Conservation (phyloP, 2,888 invertebrate genomes). For the Corbicula japonica region DNA sequence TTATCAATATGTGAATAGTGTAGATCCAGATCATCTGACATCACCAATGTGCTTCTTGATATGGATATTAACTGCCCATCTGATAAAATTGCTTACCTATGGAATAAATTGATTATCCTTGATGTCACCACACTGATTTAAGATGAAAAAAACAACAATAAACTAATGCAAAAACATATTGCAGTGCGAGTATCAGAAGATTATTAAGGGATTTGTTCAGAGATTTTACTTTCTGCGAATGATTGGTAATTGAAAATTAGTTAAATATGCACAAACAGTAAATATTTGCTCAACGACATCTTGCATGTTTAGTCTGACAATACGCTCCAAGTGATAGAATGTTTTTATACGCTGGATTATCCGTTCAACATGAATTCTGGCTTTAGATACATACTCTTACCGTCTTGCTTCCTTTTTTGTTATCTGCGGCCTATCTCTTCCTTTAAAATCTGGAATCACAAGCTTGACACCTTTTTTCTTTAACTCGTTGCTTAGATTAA, state of each 20-base stretch:
- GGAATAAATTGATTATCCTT: no score
- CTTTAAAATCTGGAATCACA: slow-evolving; percentile 41
- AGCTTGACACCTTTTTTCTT: slow-evolving; percentile 35
- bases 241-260: slow-evolving; percentile 52
- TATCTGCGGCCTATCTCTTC: slow-evolving; percentile 25
- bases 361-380: slow-evolving; percentile 50
- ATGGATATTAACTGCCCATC: no score
- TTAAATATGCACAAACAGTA: slow-evolving; percentile 51
- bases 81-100: no score
- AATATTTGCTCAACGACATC: slow-evolving; percentile 52
- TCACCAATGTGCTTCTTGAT: no score
- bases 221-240: no score
- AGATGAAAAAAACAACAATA: no score
- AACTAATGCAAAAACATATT: no score
- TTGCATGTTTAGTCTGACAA: slow-evolving; percentile 40
- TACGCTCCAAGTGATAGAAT: slow-evolving; percentile 37
- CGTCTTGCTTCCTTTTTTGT: slow-evolving; percentile 5
- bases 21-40: no score
- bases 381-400: slow-evolving; percentile 24
- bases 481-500: slow-evolving; percentile 16
- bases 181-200: no score
- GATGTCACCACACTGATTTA: no score
- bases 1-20: no score
- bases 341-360: slow-evolving; percentile 52
- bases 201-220: no score